Evolutionary conservation across 1,140 invertebrate species (phyloP), one percentile per base, ranked within the genome.

Genomic region (Hesperophylax magnus): DNA sequence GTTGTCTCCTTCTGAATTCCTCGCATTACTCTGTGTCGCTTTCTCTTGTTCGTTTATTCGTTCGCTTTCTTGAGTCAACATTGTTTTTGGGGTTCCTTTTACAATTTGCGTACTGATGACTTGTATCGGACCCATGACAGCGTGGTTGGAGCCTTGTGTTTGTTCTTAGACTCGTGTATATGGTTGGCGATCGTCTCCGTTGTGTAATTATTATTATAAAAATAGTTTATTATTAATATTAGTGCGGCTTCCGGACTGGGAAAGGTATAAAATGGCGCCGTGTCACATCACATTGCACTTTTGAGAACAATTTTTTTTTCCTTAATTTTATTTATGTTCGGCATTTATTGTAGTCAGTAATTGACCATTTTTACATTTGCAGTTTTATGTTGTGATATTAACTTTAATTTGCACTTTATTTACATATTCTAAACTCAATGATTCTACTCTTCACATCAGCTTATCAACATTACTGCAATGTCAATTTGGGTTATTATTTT

Each of bases 131-230:
- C 78, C 76, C 74, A 61, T 83, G 69, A 83, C 76, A 80, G 81
- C 82, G 82, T 83, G 76, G 78, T 80, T 81, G 78, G 72, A 81
- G 82, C 82, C 82, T 84, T 84, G 82, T 84, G 82, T 81, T 84
- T 84, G 82, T 84, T 84, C 82, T 84, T 84, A 84, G 82, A 84
- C 82, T 78, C 80, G 80, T 81, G 80, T 84, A 79, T 80, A 77
- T 84, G 80, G 77, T 84, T 84, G 80, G 78, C 77, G 80, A 81
- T 61, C 77, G 80, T 81, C 82, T 81, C 60, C 79, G 79, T 81
- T 83, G 82, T 83, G 72, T 80, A 47, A 47, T 47, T 47, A 81
- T 71, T 39, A 54, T 56, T 75, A 39, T 75, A 71, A 80, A 72
- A 69, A 74, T 79, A 76, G 76, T 77, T 81, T 65, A 56, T 52